Evolutionary conservation across 2,113 vertebrate species (phyloP), one percentile per base, ranked within the genome.

Genomic region (Macroglossus sobrinus): DNA sequence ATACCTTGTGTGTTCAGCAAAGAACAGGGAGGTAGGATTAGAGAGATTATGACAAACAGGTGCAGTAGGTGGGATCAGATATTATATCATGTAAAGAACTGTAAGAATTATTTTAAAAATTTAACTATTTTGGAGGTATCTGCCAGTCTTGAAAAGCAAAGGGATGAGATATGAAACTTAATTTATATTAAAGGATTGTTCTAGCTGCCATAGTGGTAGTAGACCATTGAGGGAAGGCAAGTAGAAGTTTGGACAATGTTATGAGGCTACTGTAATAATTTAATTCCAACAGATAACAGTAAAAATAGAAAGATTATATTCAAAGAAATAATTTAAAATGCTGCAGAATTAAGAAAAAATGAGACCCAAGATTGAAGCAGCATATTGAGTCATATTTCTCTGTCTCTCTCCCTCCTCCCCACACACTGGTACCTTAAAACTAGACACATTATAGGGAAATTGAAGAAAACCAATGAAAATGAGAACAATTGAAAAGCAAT

Each of bases 401-500:
- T 38, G 21, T 26, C 15, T 66, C 47, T 43, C 22, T 28, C 47
- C 19, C 28, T 3, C 26, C 28, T 38, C 57, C 45, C 35, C 14
- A 53, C 59, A 45, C 21, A 66, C 35, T 7, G 3, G 53, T 24
- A 9, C 3, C 9, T 71, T 33, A 53, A 64, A 45, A 10, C 53
- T 69, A 76, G 81, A 68, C 16, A 55, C 16, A 33, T 45, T 80
- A 61, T 6, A 84, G 35, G 38, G 24, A 80, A 80, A 90, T 79
- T 88, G 45, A 79, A 90, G 69, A 88, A 76, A 88, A 85, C 4
- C 75, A 55, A 26, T 40, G 50, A 78, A 95, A 91, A 96, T 92
- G 15, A 91, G 71, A 88, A 71, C 71, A 96, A 89, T 91, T 97
- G 79, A 89, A 95, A 91, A 95, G 43, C 33, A 94, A 72, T 89